Evolutionary conservation across 1,140 invertebrate genomes (phyloP).

Genomic region (Drosophila prosaltans): DNA sequence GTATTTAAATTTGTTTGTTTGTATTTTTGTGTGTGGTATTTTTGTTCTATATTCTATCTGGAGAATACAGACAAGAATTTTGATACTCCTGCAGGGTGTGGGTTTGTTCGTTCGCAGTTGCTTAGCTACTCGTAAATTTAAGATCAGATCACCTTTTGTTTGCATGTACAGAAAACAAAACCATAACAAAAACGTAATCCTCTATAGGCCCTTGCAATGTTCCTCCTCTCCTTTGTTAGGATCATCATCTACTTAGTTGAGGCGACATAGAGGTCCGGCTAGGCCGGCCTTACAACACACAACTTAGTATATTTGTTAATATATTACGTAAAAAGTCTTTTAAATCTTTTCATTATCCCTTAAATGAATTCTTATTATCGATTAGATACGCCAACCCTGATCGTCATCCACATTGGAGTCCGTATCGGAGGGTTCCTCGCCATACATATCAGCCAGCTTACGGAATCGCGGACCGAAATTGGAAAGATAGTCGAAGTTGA

Average conservation of each 20-base stretch:
- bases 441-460: conserved; percentile 98
- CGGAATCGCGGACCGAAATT: conserved; percentile 98
- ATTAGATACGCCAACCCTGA: conserved; percentile 82
- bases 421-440: conserved; percentile 92
- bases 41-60: conserved; percentile 46
- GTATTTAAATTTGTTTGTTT: background rate
- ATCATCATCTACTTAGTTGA: conserved; percentile 18
- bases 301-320: conserved; percentile 54
- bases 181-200: conserved; percentile 55
- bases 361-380: background rate
- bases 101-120: conserved; percentile 57
- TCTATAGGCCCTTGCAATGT: conserved; percentile 59
- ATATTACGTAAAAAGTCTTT: conserved; percentile 64
- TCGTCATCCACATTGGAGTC: conserved; percentile 83
- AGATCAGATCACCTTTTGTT: conserved; percentile 71
- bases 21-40: conserved; percentile 3
- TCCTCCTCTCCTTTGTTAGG: conserved; percentile 34
- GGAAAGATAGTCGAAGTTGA: conserved; percentile 98
- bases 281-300: conserved; percentile 44
- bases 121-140: conserved; percentile 65
- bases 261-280: conserved; percentile 51
- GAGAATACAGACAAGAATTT: conserved; percentile 60
- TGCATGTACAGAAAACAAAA: conserved; percentile 65
- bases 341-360: conserved; percentile 50
- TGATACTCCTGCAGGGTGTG: background rate